These are phyloP conservation scores for Harpegnathos saltator DNA, from an alignment of 1,140 invertebrate species.

Conservation along the genomic window DNA sequence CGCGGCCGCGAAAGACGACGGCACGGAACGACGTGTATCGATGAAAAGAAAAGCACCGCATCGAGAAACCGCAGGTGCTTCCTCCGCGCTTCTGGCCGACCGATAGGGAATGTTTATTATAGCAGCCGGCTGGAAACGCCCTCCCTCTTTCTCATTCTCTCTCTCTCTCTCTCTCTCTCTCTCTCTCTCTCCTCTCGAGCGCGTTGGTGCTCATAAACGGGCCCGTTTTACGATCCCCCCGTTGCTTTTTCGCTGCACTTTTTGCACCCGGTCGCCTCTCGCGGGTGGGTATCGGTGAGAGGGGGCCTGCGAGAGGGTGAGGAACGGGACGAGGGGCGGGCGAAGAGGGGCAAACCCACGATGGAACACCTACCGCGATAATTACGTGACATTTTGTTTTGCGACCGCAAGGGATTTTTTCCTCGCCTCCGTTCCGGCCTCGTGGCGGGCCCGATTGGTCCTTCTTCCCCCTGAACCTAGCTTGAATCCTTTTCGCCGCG, in stretches of 20 bases:
- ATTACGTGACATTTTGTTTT: constrained; percentile 84
- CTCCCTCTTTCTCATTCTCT: too few relatives aligned
- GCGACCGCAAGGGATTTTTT: constrained; percentile 79
- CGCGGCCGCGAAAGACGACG: too few relatives aligned
- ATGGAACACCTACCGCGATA: constrained; percentile 83
- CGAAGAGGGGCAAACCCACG: not conserved
- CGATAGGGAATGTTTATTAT: constrained; percentile 69
- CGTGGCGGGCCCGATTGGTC: constrained; percentile 32
- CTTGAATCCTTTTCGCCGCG: constrained; percentile 12
- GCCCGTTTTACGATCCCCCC: constrained; percentile 80
- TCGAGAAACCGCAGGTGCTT: constrained; percentile 58
- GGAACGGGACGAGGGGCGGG: not conserved
- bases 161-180: too few relatives aligned
- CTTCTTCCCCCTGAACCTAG: not conserved
- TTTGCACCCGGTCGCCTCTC: constrained; percentile 71
- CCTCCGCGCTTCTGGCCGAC: constrained; percentile 17
- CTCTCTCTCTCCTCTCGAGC: too few relatives aligned
- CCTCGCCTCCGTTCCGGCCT: constrained; percentile 71
- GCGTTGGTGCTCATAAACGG: constrained; percentile 79
- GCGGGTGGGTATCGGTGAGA: constrained; percentile 41
- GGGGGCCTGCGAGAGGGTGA: too few relatives aligned
- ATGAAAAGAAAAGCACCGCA: constrained; percentile 25
- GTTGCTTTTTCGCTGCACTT: constrained; percentile 79
- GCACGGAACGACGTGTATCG: constrained; percentile 17
- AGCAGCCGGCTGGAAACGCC: constrained; percentile 69